Percentiles rank a stretch among this genome's conserved stretches.
These are phyloP conservation scores for Nothura maculosa DNA, from an alignment of 2,797 vertebrate genomes.

Conservation along the genomic window DNA sequence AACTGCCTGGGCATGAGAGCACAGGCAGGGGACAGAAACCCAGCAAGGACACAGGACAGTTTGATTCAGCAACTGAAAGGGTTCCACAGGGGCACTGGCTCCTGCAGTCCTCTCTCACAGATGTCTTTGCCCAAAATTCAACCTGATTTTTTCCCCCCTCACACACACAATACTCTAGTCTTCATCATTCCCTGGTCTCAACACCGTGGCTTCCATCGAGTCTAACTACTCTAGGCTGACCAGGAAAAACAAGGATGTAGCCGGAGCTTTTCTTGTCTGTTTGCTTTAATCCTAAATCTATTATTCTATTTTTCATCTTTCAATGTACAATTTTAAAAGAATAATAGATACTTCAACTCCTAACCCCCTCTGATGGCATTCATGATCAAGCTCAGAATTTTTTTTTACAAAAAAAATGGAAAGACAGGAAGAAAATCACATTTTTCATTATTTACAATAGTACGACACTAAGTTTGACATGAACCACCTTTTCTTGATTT, in stretches of 20 bases:
- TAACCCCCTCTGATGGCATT: background rate
- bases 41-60: background rate
- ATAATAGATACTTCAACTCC: background rate
- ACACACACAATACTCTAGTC: background rate
- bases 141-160: background rate
- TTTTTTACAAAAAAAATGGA: rapidly evolving
- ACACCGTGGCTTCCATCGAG: background rate
- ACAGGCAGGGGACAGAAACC: background rate
- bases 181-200: background rate
- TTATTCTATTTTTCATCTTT: background rate
- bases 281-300: background rate
- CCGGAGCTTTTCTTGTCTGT: background rate
- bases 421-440: background rate
- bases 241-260: background rate
- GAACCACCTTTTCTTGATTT: background rate
- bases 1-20: background rate
- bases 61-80: background rate
- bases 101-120: background rate
- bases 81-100: background rate
- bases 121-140: background rate
- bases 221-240: background rate
- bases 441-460: background rate
- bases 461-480: background rate
- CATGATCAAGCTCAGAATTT: slow-evolving; percentile 1
- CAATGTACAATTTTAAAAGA: rapidly evolving